phyloP scores from a whole-genome alignment of 2,888 invertebrate genomes.

The Cynaeus angustus region DNA sequence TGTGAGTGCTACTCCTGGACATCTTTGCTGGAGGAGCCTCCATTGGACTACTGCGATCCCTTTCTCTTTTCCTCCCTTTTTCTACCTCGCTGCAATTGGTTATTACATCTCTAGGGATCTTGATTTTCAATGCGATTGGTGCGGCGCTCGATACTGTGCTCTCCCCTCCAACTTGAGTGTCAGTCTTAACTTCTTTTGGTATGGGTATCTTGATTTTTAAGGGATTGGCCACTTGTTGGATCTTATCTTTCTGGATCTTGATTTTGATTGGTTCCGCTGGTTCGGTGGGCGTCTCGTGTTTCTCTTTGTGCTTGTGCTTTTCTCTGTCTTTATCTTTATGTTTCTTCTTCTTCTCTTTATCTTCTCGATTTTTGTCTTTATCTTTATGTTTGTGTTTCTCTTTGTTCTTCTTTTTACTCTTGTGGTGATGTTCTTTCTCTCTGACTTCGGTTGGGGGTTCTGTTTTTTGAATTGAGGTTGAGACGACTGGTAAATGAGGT shows the following conservation, averaged over 20 bases:
- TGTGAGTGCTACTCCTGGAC: slow-evolving; percentile 59
- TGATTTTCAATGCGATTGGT: slow-evolving; percentile 81
- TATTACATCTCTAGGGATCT: slow-evolving; percentile 85
- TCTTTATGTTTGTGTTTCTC: slow-evolving; percentile 88
- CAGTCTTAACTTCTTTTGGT: slow-evolving; percentile 78
- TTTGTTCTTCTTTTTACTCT: slow-evolving; percentile 80
- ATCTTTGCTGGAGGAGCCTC: slow-evolving; percentile 67
- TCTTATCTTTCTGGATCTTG: slow-evolving; percentile 66
- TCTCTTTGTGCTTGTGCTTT: slow-evolving; percentile 64
- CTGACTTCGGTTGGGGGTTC: slow-evolving; percentile 63
- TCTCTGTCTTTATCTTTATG: slow-evolving; percentile 80
- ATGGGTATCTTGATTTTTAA: slow-evolving; percentile 89
- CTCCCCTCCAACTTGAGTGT: slow-evolving; percentile 38
- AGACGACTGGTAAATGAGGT: slow-evolving; percentile 63
- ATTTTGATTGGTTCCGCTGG: slow-evolving; percentile 73
- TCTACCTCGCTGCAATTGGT: slow-evolving; percentile 72
- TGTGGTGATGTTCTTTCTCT: slow-evolving; percentile 67
- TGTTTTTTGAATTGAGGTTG: slow-evolving; percentile 49
- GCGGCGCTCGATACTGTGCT: slow-evolving; percentile 56
- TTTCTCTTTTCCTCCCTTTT: slow-evolving; percentile 68
- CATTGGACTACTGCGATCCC: slow-evolving; percentile 60
- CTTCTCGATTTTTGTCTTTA: slow-evolving; percentile 78
- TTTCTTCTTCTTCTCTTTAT: slow-evolving; percentile 83
- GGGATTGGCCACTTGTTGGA: slow-evolving; percentile 54
- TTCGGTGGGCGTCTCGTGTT: slow-evolving; percentile 48